A percentile compares a stretch with the other conserved stretches of the same genome.
Evolutionary conservation across 2,113 vertebrate species (phyloP).

Genomic region (Microtus oregoni): DNA sequence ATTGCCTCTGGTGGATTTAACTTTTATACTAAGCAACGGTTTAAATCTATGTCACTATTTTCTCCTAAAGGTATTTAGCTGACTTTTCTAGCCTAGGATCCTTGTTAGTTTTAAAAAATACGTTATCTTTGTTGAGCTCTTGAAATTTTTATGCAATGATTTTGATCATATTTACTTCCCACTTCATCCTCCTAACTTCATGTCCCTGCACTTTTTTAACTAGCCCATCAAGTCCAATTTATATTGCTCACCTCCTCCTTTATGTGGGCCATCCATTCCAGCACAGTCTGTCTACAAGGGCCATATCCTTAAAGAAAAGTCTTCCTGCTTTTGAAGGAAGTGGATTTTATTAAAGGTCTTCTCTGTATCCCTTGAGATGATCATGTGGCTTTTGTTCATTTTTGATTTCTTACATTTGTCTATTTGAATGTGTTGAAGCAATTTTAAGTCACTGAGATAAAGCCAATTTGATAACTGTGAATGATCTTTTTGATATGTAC

Average conservation of each 20-base stretch:
- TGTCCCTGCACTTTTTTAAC: neutral
- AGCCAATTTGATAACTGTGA: neutral
- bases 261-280: neutral
- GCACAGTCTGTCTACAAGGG: neutral
- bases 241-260: neutral
- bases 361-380: neutral
- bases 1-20: constrained; percentile 3
- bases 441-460: neutral
- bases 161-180: neutral
- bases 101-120: neutral
- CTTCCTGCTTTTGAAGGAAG: too few relatives aligned
- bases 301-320: neutral
- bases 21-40: neutral
- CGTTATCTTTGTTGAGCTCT: neutral
- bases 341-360: neutral
- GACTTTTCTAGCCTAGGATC: neutral
- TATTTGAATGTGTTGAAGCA: neutral
- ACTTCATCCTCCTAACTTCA: neutral
- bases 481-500: neutral
- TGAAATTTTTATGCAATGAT: neutral
- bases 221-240: neutral
- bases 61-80: neutral
- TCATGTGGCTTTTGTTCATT: neutral
- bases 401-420: neutral
- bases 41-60: neutral